Percentiles rank a stretch among this genome's conserved stretches.
phyloP scores from a whole-genome alignment of 92 coral and sea anemone genomes.

The Porites divaricata region DNA sequence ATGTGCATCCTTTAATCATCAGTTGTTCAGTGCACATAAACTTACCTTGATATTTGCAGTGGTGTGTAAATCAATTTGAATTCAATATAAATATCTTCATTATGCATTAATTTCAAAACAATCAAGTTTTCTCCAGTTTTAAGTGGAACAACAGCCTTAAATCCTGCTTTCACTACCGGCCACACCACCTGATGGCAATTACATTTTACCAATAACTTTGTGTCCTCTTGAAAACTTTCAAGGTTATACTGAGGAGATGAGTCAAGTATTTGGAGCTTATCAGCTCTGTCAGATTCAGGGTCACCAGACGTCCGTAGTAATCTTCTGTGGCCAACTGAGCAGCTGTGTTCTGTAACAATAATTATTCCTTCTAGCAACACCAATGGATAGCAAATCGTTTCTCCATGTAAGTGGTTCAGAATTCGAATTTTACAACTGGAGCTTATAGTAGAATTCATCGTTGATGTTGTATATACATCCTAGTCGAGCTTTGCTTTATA shows the following conservation, averaged over 20 bases:
- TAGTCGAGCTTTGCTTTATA: too few relatives aligned
- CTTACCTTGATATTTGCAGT: slow-evolving; percentile 65
- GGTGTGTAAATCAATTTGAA: slow-evolving; percentile 56
- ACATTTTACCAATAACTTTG: slow-evolving; percentile 55
- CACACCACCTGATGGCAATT: slow-evolving; percentile 56
- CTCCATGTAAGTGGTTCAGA: slow-evolving; percentile 62
- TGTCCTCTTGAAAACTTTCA: slow-evolving; percentile 3
- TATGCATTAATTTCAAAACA: slow-evolving; percentile 44
- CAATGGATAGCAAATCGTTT: slow-evolving; percentile 77
- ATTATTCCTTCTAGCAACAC: slow-evolving; percentile 76
- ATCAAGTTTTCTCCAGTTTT: slow-evolving; percentile 71
- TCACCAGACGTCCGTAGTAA: not conserved
- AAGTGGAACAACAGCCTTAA: slow-evolving; percentile 79
- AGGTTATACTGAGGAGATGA: not conserved
- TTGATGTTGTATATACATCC: not conserved
- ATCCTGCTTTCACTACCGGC: slow-evolving; percentile 79
- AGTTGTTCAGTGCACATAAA: not conserved
- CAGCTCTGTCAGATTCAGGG: not conserved
- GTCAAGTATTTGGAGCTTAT: slow-evolving; percentile 10
- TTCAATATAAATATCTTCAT: slow-evolving; percentile 21
- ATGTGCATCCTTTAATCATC: too few relatives aligned
- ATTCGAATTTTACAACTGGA: slow-evolving; percentile 18
- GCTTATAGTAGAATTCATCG: not conserved
- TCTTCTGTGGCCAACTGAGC: not conserved
- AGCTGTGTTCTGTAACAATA: not conserved